A percentile compares a stretch with the other conserved stretches of the same genome.
Conservation (phyloP, 2,888 invertebrate genomes). For the Mythimna albipuncta region DNA sequence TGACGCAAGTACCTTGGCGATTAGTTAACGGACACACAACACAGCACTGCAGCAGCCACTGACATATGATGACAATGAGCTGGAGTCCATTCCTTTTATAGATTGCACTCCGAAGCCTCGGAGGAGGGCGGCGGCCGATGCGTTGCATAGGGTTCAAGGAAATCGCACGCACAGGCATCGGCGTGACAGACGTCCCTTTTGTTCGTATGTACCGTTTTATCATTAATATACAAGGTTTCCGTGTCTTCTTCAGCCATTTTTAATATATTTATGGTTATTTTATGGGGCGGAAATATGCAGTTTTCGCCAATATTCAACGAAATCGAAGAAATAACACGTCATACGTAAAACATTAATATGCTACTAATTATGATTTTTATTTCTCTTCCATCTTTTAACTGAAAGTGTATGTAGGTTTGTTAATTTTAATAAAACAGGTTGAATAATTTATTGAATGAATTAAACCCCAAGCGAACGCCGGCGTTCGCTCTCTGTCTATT, state of each 20-base stretch:
- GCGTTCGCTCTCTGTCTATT: too few relatives aligned
- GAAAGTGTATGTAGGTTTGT: not conserved
- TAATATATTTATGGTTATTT: not conserved
- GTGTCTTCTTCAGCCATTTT: constrained; percentile 8
- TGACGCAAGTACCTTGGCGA: constrained; percentile 76
- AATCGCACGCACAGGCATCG: constrained; percentile 53
- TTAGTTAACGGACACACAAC: constrained; percentile 83
- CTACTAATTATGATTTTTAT: not conserved
- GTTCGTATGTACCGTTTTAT: constrained; percentile 26
- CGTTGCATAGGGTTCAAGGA: constrained; percentile 74
- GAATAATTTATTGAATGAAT: not conserved
- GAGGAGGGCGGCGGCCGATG: constrained; percentile 80
- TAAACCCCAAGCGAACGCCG: too few relatives aligned
- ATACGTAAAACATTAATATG: not conserved
- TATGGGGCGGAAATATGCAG: not conserved
- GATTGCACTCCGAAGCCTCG: constrained; percentile 78
- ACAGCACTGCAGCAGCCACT: constrained; percentile 87
- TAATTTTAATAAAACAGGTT: constrained; percentile 6
- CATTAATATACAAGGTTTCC: constrained; percentile 31
- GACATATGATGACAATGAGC: constrained; percentile 83
- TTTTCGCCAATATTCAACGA: not conserved
- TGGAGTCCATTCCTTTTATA: constrained; percentile 86
- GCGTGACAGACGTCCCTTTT: constrained; percentile 41
- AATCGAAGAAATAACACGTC: too few relatives aligned
- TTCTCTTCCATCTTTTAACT: not conserved